phyloP scores from a whole-genome alignment of 2,888 invertebrate genomes.

The Embidobia sp. region DNA sequence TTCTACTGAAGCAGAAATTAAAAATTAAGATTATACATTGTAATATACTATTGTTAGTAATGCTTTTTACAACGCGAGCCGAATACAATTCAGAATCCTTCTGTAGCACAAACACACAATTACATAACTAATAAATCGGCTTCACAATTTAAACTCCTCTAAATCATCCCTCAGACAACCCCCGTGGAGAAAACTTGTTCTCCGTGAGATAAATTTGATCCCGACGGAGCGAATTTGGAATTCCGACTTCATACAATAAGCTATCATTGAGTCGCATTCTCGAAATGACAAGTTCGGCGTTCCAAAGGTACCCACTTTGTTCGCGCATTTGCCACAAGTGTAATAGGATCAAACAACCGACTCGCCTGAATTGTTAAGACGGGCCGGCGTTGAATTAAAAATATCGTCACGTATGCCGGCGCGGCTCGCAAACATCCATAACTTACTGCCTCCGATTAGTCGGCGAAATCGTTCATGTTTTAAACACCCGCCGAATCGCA shows the following conservation, averaged over 20 bases:
- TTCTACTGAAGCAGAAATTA: too few species aligned
- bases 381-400: conserved; percentile 24
- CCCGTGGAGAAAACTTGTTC: conserved; percentile 8
- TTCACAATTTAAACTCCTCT: neutral
- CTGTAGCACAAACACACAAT: neutral
- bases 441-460: too few species aligned
- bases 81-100: too few species aligned
- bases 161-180: neutral
- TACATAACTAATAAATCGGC: neutral
- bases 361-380: conserved; percentile 43
- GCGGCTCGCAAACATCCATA: conserved; percentile 15
- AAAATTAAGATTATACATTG: too few species aligned
- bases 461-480: too few species aligned
- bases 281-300: conserved; percentile 43
- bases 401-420: conserved; percentile 31
- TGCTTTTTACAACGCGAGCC: too few species aligned
- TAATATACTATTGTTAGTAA: too few species aligned
- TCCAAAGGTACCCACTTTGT: conserved; percentile 44
- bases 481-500: too few species aligned
- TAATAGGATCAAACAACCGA: conserved; percentile 45
- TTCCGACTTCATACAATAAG: conserved; percentile 30
- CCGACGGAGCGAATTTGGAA: conserved; percentile 19
- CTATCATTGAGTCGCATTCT: conserved; percentile 40
- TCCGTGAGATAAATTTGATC: conserved; percentile 14
- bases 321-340: conserved; percentile 34